Evolutionary conservation across 2,888 invertebrate species (phyloP).

Genomic region (Cinara cedri): DNA sequence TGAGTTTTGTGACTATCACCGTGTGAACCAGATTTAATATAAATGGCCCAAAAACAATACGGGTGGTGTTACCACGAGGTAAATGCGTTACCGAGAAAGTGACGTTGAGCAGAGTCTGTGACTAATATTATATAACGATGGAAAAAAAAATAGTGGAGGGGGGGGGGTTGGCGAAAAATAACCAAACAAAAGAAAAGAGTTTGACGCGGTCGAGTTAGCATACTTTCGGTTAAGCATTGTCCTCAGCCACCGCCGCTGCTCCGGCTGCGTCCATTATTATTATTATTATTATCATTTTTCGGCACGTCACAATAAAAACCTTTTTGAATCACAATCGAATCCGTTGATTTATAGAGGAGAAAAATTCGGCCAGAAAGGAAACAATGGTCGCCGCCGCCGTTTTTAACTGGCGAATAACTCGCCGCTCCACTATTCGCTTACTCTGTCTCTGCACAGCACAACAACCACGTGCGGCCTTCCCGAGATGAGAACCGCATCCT

Average conservation of each 20-base stretch:
- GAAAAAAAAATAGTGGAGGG: not conserved
- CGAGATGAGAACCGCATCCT: not conserved
- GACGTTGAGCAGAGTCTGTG: not conserved
- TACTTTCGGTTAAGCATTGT: not conserved
- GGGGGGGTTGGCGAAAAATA: no score
- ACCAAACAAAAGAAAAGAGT: slow-evolving; percentile 17
- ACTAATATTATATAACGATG: not conserved
- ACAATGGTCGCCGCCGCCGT: no score
- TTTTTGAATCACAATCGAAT: slow-evolving; percentile 48
- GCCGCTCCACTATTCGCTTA: not conserved
- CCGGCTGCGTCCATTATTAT: slow-evolving; percentile 4
- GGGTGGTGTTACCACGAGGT: not conserved
- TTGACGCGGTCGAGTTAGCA: not conserved
- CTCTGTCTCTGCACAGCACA: not conserved
- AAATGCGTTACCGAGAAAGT: not conserved
- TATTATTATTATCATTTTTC: slow-evolving; percentile 29
- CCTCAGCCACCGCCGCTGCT: not conserved
- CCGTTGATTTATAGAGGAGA: slow-evolving; percentile 36
- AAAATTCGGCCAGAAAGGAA: slow-evolving; percentile 13
- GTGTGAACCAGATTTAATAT: no score
- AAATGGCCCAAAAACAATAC: slow-evolving; percentile 27
- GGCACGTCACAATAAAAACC: slow-evolving; percentile 31
- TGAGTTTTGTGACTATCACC: no score
- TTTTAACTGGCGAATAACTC: slow-evolving; percentile 25
- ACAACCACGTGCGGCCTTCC: not conserved